phyloP scores from a whole-genome alignment of 92 coral and sea anemone species.

The Actinostola sp. region DNA sequence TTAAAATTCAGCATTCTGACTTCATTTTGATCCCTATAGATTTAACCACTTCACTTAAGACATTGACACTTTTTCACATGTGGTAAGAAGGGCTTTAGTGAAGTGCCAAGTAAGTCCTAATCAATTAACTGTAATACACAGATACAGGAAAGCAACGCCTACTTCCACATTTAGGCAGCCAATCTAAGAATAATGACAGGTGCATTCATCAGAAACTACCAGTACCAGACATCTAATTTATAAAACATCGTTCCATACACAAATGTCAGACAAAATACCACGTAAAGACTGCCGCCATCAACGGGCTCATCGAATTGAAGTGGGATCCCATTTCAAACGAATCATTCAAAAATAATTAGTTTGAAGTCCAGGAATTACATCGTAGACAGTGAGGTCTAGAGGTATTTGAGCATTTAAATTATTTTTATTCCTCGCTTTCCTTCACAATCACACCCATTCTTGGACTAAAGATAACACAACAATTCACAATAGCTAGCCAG shows the following conservation, averaged over 20 bases:
- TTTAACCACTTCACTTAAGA: no score
- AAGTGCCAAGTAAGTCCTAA: no score
- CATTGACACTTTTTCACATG: no score
- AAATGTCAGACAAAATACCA: constrained; percentile 33
- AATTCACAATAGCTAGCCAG: constrained; percentile 1
- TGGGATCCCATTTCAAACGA: constrained; percentile 1
- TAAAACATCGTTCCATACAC: not conserved
- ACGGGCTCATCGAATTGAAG: constrained; percentile 15
- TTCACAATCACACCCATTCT: constrained; percentile 9
- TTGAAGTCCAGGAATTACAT: not conserved
- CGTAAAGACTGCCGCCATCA: constrained; percentile 19
- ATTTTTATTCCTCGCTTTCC: not conserved
- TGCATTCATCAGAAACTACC: not conserved
- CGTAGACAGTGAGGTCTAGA: not conserved
- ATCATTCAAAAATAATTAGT: not conserved
- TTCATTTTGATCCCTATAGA: no score
- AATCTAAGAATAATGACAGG: not conserved
- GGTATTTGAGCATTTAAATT: not conserved
- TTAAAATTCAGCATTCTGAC: no score
- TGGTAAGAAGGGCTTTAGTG: no score
- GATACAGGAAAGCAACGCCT: no score
- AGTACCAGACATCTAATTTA: not conserved
- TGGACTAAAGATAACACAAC: constrained; percentile 1
- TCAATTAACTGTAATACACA: no score
- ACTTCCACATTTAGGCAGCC: not conserved